Base-by-base conservation (phyloP, 2,888 invertebrate species). In the Erynnis tages region DNA sequence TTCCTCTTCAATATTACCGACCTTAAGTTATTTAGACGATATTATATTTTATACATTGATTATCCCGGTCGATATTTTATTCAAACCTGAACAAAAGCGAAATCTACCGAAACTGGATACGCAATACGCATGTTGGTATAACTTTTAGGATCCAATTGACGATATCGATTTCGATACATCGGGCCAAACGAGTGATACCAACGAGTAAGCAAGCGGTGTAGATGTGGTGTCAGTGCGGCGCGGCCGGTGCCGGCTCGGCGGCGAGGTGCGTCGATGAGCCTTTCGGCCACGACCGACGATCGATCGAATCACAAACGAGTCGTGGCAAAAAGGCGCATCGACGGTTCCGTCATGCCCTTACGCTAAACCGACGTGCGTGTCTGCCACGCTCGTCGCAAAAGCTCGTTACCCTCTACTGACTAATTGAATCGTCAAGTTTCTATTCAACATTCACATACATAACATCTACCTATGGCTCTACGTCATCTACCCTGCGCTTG, bases 391-490 rank as follows among this genome's bases (percentile, higher is more conserved):
- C 59, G 60, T 65, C 59, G 63, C 65, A 59, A 55, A 82, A 79
- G 81, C 81, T 65, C 62, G 63, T 59, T 66, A 67, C 76, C 79
- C 77, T 72, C 81, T 79, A 80, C 78, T 58, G 66, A 62, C 75
- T 79, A 75, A 2, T 59, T 58, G 41, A 27, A 27, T 43, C 23
- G 10, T 40, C 41, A 49, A 47, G 17, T 41, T n/a, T 25, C 49
- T 41, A 41, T 41, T 23, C 56, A 63, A 71, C 75, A 77, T 74
- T 70, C 79, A 80, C 79, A 81, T 81, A 82, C 84, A 84, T 84
- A 86, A 85, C 85, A 86, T 85, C 87, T 87, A 86, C 86, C 86
- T 86, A 76, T 73, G 73, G 68, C 75, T 79, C 82, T 82, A 82
- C 82, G 66, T 66, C 70, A 61, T 57, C 64, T 63, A 63, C 63